Conservation (phyloP, 2,888 invertebrate species). For the Dioctria linearis region DNA sequence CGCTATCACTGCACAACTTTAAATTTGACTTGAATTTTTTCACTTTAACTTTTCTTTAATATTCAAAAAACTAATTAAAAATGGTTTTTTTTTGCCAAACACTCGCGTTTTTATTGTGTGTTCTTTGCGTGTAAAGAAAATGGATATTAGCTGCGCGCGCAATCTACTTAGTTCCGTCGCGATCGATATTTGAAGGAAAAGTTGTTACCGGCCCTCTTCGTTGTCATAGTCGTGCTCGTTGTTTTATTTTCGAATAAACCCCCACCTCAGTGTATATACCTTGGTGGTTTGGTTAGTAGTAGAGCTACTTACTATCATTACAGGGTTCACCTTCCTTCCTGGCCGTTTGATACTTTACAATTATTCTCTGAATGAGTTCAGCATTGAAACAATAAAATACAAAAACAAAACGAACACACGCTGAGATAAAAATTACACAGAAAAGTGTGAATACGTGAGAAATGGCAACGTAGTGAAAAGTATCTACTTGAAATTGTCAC, state of each 20-base stretch:
- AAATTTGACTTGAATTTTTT: neutral
- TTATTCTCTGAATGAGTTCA: slow-evolving; percentile 46
- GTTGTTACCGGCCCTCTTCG: neutral
- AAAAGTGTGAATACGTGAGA: slow-evolving; percentile 45
- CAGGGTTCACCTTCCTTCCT: slow-evolving; percentile 3
- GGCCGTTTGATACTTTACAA: slow-evolving; percentile 36
- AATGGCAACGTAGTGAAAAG: slow-evolving; percentile 37
- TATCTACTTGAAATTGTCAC: slow-evolving; percentile 49
- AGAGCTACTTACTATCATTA: neutral
- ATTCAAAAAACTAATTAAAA: neutral
- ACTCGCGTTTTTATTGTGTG: neutral
- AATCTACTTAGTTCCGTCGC: slow-evolving; percentile 32
- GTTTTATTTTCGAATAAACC: slow-evolving; percentile 39
- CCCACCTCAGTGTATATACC: slow-evolving; percentile 15
- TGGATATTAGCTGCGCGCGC: slow-evolving; percentile 9
- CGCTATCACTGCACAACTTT: neutral
- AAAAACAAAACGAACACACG: slow-evolving; percentile 23
- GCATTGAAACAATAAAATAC: slow-evolving; percentile 27
- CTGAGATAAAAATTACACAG: slow-evolving; percentile 25
- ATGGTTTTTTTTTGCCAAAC: neutral
- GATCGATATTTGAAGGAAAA: slow-evolving; percentile 48
- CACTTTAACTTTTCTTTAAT: neutral
- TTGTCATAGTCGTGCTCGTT: no score
- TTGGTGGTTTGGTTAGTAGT: no score
- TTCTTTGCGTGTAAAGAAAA: neutral